phyloP scores from a whole-genome alignment of 2,797 vertebrate genomes.

The Xenentodon cancila region DNA sequence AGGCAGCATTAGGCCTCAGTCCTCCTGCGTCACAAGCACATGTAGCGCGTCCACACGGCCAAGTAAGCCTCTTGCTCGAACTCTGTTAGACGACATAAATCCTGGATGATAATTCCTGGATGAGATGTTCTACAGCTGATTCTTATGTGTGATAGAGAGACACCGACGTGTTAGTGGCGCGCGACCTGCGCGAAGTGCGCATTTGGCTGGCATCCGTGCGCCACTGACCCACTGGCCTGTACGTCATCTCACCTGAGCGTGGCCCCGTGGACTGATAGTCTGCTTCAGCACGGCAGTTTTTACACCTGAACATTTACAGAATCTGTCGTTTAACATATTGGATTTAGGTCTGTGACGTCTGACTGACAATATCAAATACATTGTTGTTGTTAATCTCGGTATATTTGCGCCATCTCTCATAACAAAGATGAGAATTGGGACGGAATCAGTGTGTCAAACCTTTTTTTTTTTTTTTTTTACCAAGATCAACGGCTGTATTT shows the following conservation, averaged over 20 bases:
- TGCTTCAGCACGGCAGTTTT: neutral
- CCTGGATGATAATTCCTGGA: slow-evolving; percentile 26
- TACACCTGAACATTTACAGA: neutral
- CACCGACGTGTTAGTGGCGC: slow-evolving; percentile 36
- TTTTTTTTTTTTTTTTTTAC: too few relatives aligned
- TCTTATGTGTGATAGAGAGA: slow-evolving; percentile 39
- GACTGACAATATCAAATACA: slow-evolving; percentile 48
- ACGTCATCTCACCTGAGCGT: slow-evolving; percentile 20
- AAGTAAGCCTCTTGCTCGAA: slow-evolving; percentile 54
- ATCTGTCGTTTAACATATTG: slow-evolving; percentile 12
- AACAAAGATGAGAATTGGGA: slow-evolving; percentile 42
- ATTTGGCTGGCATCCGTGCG: slow-evolving; percentile 20
- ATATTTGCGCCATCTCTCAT: slow-evolving; percentile 31
- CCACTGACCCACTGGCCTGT: slow-evolving; percentile 8
- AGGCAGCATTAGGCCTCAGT: slow-evolving; percentile 46
- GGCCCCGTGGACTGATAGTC: neutral
- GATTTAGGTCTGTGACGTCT: slow-evolving; percentile 17
- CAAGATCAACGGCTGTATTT: slow-evolving; percentile 44
- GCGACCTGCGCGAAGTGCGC: slow-evolving; percentile 17
- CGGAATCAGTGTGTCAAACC: slow-evolving; percentile 52
- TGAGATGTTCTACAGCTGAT: slow-evolving; percentile 8
- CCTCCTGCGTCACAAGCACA: slow-evolving; percentile 48
- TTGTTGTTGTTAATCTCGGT: slow-evolving; percentile 35
- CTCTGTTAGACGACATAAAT: slow-evolving; percentile 5
- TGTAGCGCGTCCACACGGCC: slow-evolving; percentile 6